These are phyloP conservation scores for Harpalus rubripes DNA, from an alignment of 2,888 invertebrate genomes.

Conservation along the genomic window DNA sequence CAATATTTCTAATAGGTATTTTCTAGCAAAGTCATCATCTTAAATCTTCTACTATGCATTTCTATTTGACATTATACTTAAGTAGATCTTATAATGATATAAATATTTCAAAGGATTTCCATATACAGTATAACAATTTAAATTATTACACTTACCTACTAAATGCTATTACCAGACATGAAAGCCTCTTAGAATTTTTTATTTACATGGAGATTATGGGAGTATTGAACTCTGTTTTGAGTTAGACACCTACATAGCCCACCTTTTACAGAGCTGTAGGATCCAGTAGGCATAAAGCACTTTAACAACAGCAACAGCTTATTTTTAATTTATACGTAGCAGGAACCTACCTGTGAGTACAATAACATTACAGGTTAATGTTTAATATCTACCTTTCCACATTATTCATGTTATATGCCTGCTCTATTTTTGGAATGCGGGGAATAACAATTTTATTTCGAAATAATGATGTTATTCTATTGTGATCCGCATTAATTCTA, in stretches of 20 bases:
- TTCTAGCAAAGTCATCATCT: no score
- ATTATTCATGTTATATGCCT: background rate
- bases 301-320: conserved; percentile 37
- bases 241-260: conserved; percentile 19
- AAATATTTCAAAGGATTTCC: background rate
- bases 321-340: conserved; percentile 33
- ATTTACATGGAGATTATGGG: conserved; percentile 2
- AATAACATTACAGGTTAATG: conserved; percentile 30
- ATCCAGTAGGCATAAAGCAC: conserved; percentile 18
- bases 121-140: background rate
- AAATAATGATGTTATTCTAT: conserved; percentile 22
- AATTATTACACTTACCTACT: background rate
- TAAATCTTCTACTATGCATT: background rate
- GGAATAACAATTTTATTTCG: background rate
- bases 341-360: background rate
- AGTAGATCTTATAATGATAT: background rate
- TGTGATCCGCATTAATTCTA: conserved; percentile 33
- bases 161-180: background rate
- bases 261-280: background rate
- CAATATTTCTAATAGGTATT: no score
- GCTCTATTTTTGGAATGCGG: background rate
- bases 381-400: conserved; percentile 26
- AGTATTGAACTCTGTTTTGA: conserved; percentile 33
- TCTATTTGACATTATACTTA: background rate
- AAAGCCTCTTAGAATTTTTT: conserved; percentile 29